Base-by-base conservation (phyloP, 1,140 invertebrate genomes). In the Pentalonia nigronervosa region DNA sequence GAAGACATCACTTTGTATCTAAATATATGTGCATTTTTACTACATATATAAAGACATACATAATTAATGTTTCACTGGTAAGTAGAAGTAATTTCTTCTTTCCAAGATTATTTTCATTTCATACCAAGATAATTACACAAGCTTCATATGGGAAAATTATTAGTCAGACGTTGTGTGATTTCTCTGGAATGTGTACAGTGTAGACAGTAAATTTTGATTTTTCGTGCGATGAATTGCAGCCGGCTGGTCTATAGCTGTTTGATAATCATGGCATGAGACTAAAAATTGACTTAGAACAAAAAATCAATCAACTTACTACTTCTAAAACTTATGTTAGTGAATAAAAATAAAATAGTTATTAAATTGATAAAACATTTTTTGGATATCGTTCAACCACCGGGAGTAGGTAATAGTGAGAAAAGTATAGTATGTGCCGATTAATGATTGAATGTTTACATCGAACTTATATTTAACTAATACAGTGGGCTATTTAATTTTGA, bases 381-480 rank as follows among this genome's bases (percentile, higher is more conserved):
- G n/a, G 30, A 45, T 41, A 25, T 30, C 23, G 23, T 6, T 48
- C 45, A 30, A 47, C 6, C 45, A 45, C 7, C 30, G 17, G 30
- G 84, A 48, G 86, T 25, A 76, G 30, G 14, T 60, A 56, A 56
- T 90, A 6, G 50, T 6, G 88, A 30, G 50, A 90, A 90, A 90
- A 90, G 56, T 90, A 56, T 56, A 41, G 8, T 7, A 21, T 34
- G 7, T 34, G 14, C 20, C 30, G 48, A 90, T 56, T 56, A 20
- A 90, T 56, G 88, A 56, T 90, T 41, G 50, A 88, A 50, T 50
- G 86, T n/a, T 47, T 87, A 20, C 87, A 88, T 56, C 14, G 25
- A 90, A 90, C 88, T 90, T 56, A 45, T 60, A 60, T 23, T 60
- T 60, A 60, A 60, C 88, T 60, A 90, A 60, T 90, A 45, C 53